phyloP scores from a whole-genome alignment of 2,113 vertebrate genomes.

The Chauna torquata region DNA sequence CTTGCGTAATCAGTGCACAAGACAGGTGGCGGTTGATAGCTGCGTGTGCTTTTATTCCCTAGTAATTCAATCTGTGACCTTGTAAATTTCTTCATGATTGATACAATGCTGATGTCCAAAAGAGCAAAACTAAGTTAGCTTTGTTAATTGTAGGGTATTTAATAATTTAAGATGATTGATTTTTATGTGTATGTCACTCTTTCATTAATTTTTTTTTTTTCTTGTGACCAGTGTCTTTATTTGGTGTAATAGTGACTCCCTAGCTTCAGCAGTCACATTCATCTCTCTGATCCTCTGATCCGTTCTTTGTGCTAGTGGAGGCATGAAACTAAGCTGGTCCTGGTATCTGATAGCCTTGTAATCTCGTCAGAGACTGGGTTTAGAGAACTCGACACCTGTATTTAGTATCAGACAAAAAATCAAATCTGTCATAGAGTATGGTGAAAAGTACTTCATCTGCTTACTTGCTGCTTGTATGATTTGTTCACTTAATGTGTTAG shows the following conservation, averaged over 20 bases:
- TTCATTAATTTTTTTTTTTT: not conserved
- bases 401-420: not conserved
- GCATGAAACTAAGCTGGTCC: not conserved
- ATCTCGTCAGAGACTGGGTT: not conserved
- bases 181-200: not conserved
- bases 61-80: not conserved
- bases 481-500: not conserved
- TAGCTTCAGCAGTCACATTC: not conserved
- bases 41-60: not conserved
- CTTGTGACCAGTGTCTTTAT: not conserved
- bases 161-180: not conserved
- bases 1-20: not conserved
- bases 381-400: not conserved
- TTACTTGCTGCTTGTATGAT: not conserved
- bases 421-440: not conserved
- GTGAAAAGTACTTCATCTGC: not conserved
- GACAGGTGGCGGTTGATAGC: not conserved
- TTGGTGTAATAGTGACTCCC: not conserved
- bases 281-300: not conserved
- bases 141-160: not conserved
- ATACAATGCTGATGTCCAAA: not conserved
- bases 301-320: not conserved
- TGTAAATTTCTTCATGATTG: not conserved
- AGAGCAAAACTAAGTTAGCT: not conserved
- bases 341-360: not conserved